Percentiles rank a stretch among this genome's conserved stretches.
Evolutionary conservation across 1,140 invertebrate species (phyloP).

Genomic region (Listronotus oregonensis): DNA sequence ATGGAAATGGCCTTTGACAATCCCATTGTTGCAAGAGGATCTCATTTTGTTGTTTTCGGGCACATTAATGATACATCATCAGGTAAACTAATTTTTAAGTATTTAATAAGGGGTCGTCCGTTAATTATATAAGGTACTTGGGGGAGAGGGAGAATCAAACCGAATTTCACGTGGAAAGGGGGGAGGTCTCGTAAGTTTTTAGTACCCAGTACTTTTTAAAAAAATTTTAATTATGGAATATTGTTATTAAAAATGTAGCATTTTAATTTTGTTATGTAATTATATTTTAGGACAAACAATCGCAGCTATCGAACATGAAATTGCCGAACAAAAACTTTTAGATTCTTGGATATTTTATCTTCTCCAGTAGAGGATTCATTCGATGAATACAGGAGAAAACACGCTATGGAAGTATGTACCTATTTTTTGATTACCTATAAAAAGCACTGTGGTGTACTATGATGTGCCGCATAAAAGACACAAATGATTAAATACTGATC

Average conservation of each 20-base stretch:
- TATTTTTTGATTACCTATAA: no score
- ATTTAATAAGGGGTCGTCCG: background rate
- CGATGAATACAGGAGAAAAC: constrained; percentile 52
- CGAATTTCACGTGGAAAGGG: no score
- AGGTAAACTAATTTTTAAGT: constrained; percentile 4
- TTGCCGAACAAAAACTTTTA: constrained; percentile 50
- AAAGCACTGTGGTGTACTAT: no score
- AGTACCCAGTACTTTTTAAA: no score
- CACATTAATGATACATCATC: background rate
- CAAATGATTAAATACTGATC: no score
- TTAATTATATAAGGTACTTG: no score
- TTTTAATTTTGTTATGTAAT: background rate
- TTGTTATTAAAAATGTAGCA: background rate
- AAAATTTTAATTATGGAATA: no score
- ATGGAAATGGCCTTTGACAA: constrained; percentile 75
- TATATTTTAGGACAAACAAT: constrained; percentile 15
- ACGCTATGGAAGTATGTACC: constrained; percentile 56
- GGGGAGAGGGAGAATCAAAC: no score
- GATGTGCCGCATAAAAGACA: no score
- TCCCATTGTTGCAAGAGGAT: constrained; percentile 82
- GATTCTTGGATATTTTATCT: constrained; percentile 59
- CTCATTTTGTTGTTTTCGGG: constrained; percentile 66
- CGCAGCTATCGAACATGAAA: constrained; percentile 43
- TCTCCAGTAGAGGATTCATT: constrained; percentile 52
- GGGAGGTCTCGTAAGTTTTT: no score